Evolutionary conservation across 1,140 invertebrate species (phyloP).

Genomic region (Dufourea novaeangliae): DNA sequence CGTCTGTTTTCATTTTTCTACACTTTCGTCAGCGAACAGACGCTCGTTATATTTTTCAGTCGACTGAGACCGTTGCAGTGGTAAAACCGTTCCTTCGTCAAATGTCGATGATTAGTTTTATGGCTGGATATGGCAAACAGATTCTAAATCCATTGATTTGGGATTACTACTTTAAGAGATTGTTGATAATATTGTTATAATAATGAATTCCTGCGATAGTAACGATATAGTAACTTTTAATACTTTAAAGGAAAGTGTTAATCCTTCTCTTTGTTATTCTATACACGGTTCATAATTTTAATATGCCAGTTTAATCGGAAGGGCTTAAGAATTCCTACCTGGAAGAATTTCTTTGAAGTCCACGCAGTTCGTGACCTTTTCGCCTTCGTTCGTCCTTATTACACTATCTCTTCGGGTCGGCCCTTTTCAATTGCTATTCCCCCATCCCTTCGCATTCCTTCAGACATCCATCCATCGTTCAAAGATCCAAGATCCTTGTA

Average conservation of each 20-base stretch:
- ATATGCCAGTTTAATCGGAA: not conserved
- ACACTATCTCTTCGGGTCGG: not conserved
- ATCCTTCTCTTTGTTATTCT: too few relatives aligned
- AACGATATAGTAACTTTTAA: too few relatives aligned
- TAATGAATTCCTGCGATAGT: too few relatives aligned
- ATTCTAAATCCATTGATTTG: too few relatives aligned
- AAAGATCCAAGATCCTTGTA: conserved; percentile 41
- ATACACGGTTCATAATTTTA: too few relatives aligned
- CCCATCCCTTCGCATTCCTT: conserved; percentile 36
- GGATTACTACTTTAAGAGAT: too few relatives aligned
- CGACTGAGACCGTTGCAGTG: conserved; percentile 26
- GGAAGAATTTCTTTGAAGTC: not conserved
- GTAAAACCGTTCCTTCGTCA: conserved; percentile 61
- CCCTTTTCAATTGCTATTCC: conserved; percentile 14
- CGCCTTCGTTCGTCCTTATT: not conserved
- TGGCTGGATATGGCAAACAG: not conserved
- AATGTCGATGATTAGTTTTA: conserved; percentile 32
- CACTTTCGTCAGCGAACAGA: conserved; percentile 2
- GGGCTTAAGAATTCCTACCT: not conserved
- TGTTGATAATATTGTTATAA: too few relatives aligned
- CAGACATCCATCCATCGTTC: conserved; percentile 13
- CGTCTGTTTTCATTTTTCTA: not conserved
- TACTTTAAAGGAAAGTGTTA: too few relatives aligned
- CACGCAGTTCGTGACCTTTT: not conserved
- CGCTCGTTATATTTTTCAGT: conserved; percentile 20